A percentile compares a stretch with the other conserved stretches of the same genome.
These are phyloP conservation scores for Bimastos eiseni DNA, from an alignment of 2,888 invertebrate genomes.

Conservation along the genomic window DNA sequence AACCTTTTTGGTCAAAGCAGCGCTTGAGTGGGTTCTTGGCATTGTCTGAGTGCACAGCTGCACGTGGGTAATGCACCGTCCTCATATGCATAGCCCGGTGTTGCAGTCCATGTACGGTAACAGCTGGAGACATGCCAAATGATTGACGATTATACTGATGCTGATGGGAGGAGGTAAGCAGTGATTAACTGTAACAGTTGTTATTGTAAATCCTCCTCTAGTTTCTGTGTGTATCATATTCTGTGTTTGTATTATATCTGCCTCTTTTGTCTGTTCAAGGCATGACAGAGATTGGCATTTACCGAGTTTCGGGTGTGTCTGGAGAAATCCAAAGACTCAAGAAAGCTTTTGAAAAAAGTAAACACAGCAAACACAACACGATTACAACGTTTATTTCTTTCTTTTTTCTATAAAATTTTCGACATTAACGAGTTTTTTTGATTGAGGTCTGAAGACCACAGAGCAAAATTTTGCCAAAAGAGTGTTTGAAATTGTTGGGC, in stretches of 20 bases:
- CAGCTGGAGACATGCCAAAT: neutral
- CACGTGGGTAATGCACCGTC: neutral
- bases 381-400: no score
- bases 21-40: no score
- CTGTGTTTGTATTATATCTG: conserved; percentile 16
- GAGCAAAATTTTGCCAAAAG: no score
- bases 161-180: neutral
- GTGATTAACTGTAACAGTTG: neutral
- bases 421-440: neutral
- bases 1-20: no score
- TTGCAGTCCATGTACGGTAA: neutral
- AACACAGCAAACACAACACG: conserved; percentile 44
- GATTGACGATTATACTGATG: neutral
- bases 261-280: conserved; percentile 46
- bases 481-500: no score
- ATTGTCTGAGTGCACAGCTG: neutral
- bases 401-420: no score
- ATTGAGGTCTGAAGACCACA: no score
- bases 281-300: conserved; percentile 87
- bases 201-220: neutral
- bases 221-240: neutral
- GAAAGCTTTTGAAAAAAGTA: conserved; percentile 90
- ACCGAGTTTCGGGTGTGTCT: conserved; percentile 89
- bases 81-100: neutral
- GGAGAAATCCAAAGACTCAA: conserved; percentile 85